Conservation (phyloP, 2,888 invertebrate genomes). For the Lottia scabra region DNA sequence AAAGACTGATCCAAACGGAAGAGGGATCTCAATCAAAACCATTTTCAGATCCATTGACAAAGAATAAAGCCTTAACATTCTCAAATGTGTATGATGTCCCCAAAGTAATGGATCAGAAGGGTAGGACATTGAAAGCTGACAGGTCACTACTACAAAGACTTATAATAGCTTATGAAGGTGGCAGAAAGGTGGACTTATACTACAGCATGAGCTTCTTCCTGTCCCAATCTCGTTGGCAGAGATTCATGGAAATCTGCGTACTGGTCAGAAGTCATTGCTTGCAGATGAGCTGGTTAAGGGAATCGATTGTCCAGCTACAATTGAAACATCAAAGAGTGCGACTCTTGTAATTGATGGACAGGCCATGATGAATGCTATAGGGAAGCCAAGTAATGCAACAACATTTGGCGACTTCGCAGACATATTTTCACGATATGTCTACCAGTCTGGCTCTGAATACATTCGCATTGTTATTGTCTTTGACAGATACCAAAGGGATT, state of each 20-base stretch:
- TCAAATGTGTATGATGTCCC: not conserved
- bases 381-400: not conserved
- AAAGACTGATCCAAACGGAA: not conserved
- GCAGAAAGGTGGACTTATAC: not conserved
- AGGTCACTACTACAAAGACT: not conserved
- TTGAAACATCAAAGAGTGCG: not conserved
- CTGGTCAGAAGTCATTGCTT: not conserved
- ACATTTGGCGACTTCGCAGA: not conserved
- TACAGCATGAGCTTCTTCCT: not conserved
- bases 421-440: not conserved
- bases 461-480: not conserved
- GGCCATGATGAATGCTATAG: not conserved
- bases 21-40: not conserved
- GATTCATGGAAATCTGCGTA: not conserved
- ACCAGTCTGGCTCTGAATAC: not conserved
- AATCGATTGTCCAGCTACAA: not conserved
- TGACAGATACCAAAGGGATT: not conserved
- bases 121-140: not conserved
- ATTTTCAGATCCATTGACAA: not conserved
- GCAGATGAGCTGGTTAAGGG: slow-evolving; percentile 1
- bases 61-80: not conserved
- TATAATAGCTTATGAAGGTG: not conserved
- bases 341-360: not conserved
- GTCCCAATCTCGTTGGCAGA: not conserved
- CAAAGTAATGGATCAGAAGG: not conserved